Evolutionary conservation across 1,140 invertebrate genomes (phyloP), one percentile per base, ranked within the genome.

Genomic region (Drosophila athabasca): DNA sequence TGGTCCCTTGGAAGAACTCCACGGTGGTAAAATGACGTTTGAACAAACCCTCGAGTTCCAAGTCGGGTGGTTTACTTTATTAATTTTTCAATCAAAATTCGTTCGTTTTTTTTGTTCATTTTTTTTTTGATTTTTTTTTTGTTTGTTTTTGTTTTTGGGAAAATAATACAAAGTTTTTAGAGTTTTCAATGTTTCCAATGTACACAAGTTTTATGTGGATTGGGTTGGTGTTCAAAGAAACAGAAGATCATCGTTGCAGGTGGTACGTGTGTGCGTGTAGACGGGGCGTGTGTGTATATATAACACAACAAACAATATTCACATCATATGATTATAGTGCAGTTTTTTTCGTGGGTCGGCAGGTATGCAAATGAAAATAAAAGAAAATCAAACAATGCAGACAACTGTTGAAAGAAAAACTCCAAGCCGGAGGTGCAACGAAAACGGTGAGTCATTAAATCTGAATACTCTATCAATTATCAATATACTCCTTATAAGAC

Each of bases 21-120:
- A 99, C 98, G 92, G 98, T 99, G 90, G 98, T 99, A 95, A 99
- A 99, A 95, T 99, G 98, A 93, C 98, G 95, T 94, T 99, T 99
- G 95, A 99, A 98, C 91, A 99, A 95, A 94, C 98, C 98, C 95
- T 99, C 98, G 94, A 99, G 95, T 95, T 99, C 98, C 93, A 99
- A 95, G 94, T 99, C 98, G 92, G 96, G 96, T 93, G 96, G 96
- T 94, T 97, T 97, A 95, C 96, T 97, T 91, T 91, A 68, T 49
- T 55, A 54, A 71, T 70, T 89, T 72, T 73, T 35, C 35, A 39
- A 39, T 39, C 11, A 39, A 39, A 39, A 57, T 39, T 66, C 49
- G 52, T 19, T 19, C 17, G 17, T 19, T 78, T 74, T 79, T 52
- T 43, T 62, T 59, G 60, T 53, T 62, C 24, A 26, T 11, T 57